phyloP scores from a whole-genome alignment of 2,113 vertebrate genomes.

The Melanerpes aurifrons region DNA sequence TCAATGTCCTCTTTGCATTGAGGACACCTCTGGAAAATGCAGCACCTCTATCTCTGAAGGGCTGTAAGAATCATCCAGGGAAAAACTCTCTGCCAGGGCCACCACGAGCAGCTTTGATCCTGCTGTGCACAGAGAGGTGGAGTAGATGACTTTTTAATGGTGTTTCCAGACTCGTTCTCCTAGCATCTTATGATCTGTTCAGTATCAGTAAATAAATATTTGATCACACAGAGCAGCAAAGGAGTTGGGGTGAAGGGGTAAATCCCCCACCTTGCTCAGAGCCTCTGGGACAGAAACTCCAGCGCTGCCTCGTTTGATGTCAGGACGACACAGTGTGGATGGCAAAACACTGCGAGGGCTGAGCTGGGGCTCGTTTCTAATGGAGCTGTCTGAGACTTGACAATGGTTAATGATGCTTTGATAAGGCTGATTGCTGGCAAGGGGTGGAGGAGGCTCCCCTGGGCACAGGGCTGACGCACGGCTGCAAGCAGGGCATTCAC shows the following conservation, averaged over 20 bases:
- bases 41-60: neutral
- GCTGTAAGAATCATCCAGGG: neutral
- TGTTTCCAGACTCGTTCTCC: neutral
- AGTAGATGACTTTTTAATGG: neutral
- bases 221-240: neutral
- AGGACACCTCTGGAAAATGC: neutral
- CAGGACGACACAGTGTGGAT: neutral
- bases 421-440: neutral
- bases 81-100: neutral
- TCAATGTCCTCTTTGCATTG: no score
- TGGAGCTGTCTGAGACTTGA: neutral
- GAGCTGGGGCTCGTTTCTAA: neutral
- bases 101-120: neutral
- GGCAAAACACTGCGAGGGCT: neutral
- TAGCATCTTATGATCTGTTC: neutral
- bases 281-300: neutral
- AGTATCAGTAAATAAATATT: neutral
- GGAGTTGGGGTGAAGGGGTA: neutral
- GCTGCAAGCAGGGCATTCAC: neutral
- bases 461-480: neutral
- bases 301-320: rapidly evolving
- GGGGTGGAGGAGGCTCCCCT: neutral
- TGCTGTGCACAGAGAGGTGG: neutral
- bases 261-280: neutral
- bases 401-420: neutral